phyloP scores from a whole-genome alignment of 2,888 invertebrate species.

The Idaea straminata region DNA sequence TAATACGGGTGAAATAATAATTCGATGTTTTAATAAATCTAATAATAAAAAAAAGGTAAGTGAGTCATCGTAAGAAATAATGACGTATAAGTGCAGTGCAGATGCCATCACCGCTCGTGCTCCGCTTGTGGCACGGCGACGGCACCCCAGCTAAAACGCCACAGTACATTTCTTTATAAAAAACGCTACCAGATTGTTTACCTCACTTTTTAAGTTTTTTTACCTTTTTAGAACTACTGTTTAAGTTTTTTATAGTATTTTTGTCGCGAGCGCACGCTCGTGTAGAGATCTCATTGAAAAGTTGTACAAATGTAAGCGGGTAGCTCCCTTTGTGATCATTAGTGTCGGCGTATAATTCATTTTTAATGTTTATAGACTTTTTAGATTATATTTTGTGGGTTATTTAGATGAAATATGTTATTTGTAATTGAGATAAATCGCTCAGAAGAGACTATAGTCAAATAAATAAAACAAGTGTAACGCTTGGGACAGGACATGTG shows the following conservation, averaged over 20 bases:
- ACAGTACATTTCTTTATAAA: conserved; percentile 58
- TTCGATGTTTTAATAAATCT: no score
- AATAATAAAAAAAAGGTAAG: not conserved
- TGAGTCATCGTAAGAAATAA: conserved; percentile 1
- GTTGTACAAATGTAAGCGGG: conserved; percentile 46
- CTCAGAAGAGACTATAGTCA: not conserved
- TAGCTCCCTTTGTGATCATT: conserved; percentile 57
- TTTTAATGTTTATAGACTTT: conserved; percentile 63
- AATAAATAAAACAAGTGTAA: not conserved
- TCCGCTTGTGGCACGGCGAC: conserved; percentile 40
- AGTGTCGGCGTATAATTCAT: conserved; percentile 64
- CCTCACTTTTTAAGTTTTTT: conserved; percentile 77
- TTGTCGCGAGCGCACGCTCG: conserved; percentile 64
- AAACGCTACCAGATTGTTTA: conserved; percentile 75
- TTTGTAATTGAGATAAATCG: conserved; percentile 2
- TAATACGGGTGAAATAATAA: no score
- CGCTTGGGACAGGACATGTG: not conserved
- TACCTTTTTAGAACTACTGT: conserved; percentile 50
- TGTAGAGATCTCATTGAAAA: conserved; percentile 66
- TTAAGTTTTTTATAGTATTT: conserved; percentile 69
- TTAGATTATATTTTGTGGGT: conserved; percentile 60
- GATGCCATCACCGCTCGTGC: conserved; percentile 60
- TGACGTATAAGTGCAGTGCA: conserved; percentile 33
- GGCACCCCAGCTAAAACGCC: conserved; percentile 59
- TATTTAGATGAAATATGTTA: conserved; percentile 34